Conservation (phyloP, 2,888 invertebrate species). For the Liodrosophila aerea region DNA sequence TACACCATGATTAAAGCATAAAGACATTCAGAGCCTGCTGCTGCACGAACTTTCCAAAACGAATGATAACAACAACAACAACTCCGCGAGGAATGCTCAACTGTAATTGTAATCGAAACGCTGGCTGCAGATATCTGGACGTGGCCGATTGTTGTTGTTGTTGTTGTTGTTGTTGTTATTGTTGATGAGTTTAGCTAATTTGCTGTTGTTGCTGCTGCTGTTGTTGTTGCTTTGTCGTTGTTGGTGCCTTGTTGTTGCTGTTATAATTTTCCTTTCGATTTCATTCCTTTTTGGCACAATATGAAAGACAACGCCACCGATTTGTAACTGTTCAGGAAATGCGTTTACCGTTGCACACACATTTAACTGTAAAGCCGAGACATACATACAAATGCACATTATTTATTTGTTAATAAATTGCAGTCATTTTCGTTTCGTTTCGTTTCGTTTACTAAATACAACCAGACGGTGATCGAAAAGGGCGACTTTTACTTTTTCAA, state of each 20-base stretch:
- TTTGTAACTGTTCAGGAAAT: constrained; percentile 35
- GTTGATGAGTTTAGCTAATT: constrained; percentile 21
- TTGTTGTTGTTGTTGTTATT: constrained; percentile 18
- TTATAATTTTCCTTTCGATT: constrained; percentile 27
- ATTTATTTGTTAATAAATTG: too few species aligned
- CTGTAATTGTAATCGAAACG: constrained; percentile 13
- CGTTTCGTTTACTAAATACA: too few species aligned
- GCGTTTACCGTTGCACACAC: constrained; percentile 15
- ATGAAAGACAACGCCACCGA: constrained; percentile 36
- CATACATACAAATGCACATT: too few species aligned
- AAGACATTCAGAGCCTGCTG: constrained; percentile 85
- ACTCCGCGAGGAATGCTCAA: constrained; percentile 11
- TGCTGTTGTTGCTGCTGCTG: constrained; percentile 24
- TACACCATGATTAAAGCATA: constrained; percentile 93
- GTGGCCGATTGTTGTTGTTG: constrained; percentile 13
- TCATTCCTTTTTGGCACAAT: constrained; percentile 64
- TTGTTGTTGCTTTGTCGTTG: neutral
- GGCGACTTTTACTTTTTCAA: constrained; percentile 71
- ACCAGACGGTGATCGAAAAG: constrained; percentile 20
- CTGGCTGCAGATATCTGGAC: constrained; percentile 10
- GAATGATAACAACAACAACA: constrained; percentile 46
- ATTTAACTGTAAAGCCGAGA: constrained; percentile 18
- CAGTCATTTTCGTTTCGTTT: too few species aligned
- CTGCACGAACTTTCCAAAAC: constrained; percentile 80
- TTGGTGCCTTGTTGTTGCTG: constrained; percentile 24